Evolutionary conservation across 2,888 invertebrate species (phyloP).

Genomic region (Cantharis nigra): DNA sequence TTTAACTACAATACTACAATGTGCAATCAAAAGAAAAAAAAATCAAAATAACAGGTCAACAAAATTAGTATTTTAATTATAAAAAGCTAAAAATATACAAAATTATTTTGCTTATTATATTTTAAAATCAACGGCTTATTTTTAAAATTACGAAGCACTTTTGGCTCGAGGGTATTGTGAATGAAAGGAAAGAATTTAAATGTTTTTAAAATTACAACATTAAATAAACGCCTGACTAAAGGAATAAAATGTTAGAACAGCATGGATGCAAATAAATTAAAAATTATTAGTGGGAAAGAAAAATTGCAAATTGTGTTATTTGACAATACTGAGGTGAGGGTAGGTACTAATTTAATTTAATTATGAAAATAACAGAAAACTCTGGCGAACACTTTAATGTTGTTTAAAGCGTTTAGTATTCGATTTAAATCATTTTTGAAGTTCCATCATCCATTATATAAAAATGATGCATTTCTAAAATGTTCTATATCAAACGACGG

Average conservation of each 20-base stretch:
- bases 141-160: not conserved
- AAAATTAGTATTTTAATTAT: too few relatives aligned
- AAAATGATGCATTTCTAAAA: slow-evolving; percentile 4
- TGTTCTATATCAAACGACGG: slow-evolving; percentile 11
- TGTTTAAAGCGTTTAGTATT: not conserved
- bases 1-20: too few relatives aligned
- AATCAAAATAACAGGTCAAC: too few relatives aligned
- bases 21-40: too few relatives aligned
- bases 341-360: not conserved
- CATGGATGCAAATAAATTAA: not conserved
- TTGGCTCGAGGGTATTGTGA: not conserved
- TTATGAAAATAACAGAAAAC: not conserved
- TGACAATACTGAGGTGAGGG: too few relatives aligned
- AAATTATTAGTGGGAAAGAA: not conserved
- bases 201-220: not conserved
- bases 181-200: not conserved
- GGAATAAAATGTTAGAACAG: not conserved
- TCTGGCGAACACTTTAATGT: not conserved
- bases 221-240: not conserved
- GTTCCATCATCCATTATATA: not conserved
- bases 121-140: not conserved
- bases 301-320: not conserved
- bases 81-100: too few relatives aligned
- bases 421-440: slow-evolving; percentile 1
- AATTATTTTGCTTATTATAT: not conserved